Percentiles rank a stretch among this genome's conserved stretches.
Conservation (phyloP, 2,888 invertebrate genomes). For the Drosophila robusta region DNA sequence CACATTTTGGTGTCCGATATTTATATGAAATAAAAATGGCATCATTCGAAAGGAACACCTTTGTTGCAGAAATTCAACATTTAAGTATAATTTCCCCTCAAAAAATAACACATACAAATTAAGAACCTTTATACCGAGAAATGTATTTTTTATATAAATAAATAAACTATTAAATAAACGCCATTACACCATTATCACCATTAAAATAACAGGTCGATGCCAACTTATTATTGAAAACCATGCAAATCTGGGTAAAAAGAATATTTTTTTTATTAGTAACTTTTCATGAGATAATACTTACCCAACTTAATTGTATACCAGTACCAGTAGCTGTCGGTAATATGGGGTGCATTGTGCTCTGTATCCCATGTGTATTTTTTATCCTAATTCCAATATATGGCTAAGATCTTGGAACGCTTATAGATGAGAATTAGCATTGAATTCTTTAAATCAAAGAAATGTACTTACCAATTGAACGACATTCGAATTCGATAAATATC, state of each 20-base stretch:
- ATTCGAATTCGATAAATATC: not conserved
- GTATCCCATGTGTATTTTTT: constrained; percentile 9
- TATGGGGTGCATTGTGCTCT: constrained; percentile 13
- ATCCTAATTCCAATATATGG: constrained; percentile 44
- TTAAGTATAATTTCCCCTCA: not conserved
- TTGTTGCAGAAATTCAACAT: not conserved
- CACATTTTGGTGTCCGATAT: no score
- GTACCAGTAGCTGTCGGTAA: constrained; percentile 14
- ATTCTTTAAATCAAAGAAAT: not conserved
- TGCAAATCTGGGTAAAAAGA: constrained; percentile 31
- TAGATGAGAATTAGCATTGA: not conserved
- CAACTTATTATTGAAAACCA: constrained; percentile 33
- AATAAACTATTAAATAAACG: not conserved
- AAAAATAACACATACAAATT: no score
- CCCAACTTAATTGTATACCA: constrained; percentile 11
- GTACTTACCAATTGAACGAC: constrained; percentile 1
- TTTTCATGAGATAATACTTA: not conserved
- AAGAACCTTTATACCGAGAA: no score
- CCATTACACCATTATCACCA: constrained; percentile 13
- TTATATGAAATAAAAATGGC: no score
- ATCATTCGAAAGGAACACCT: no score
- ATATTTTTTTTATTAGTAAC: no score
- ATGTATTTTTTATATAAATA: no score
- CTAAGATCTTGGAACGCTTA: constrained; percentile 2
- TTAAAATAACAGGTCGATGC: constrained; percentile 20